phyloP scores from a whole-genome alignment of 2,797 vertebrate species.

The Phoxinus dragarum region DNA sequence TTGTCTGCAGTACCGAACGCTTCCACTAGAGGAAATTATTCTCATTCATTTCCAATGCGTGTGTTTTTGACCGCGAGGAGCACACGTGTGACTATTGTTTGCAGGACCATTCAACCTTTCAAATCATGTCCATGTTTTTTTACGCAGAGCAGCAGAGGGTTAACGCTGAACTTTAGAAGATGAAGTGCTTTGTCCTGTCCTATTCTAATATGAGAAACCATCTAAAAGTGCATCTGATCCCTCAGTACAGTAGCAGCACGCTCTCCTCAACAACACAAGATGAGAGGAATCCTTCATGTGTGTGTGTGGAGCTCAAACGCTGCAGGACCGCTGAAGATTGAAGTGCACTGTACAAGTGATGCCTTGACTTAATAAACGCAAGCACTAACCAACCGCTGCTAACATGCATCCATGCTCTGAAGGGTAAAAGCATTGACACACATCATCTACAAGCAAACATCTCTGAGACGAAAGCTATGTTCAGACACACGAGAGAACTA shows the following conservation, averaged over 20 bases:
- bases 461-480: neutral
- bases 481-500: neutral
- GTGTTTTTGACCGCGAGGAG: too few species aligned
- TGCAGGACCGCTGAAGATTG: neutral
- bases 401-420: neutral
- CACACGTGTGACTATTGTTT: too few species aligned
- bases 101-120: too few species aligned
- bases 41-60: too few species aligned
- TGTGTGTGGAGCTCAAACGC: neutral
- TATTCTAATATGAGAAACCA: neutral
- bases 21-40: too few species aligned
- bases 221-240: too few species aligned
- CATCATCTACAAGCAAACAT: neutral
- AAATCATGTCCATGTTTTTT: too few species aligned
- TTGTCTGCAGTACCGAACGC: too few species aligned
- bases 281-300: neutral
- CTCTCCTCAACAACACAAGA: neutral
- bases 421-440: neutral
- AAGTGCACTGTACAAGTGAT: neutral
- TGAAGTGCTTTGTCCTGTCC: neutral
- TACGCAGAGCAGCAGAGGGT: too few species aligned
- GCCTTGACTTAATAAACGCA: neutral
- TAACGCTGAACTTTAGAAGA: neutral
- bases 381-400: neutral
- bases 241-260: too few species aligned